These are phyloP conservation scores for Lasioglossum calceatum DNA, from an alignment of 2,888 invertebrate species.

Conservation along the genomic window DNA sequence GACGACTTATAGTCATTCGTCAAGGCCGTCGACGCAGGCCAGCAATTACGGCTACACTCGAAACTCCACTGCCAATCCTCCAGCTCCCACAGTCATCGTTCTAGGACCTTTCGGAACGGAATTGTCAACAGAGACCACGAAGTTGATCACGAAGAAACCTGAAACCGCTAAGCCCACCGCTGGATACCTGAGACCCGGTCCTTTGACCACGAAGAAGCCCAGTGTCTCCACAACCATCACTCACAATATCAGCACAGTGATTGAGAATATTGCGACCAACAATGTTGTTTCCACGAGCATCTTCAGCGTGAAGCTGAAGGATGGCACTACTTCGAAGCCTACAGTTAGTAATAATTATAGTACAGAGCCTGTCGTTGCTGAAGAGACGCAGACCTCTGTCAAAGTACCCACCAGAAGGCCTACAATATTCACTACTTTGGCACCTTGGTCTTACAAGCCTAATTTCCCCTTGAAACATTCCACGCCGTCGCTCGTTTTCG, in stretches of 20 bases:
- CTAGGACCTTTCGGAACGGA: conserved; percentile 84
- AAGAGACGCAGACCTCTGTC: conserved; percentile 14
- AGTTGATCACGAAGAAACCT: conserved; percentile 73
- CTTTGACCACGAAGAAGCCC: conserved; percentile 76
- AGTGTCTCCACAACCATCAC: conserved; percentile 80
- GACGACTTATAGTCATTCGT: conserved; percentile 57
- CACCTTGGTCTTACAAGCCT: conserved; percentile 79
- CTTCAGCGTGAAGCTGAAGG: conserved; percentile 81
- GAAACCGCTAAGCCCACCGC: conserved; percentile 47
- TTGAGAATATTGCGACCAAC: conserved; percentile 74
- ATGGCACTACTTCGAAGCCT: conserved; percentile 73
- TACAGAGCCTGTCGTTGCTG: conserved; percentile 51
- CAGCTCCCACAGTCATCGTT: conserved; percentile 87
- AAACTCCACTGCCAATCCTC: conserved; percentile 83
- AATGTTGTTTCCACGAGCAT: conserved; percentile 82
- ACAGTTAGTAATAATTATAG: conserved; percentile 35
- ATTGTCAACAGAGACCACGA: conserved; percentile 79
- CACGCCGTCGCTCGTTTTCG: conserved; percentile 58
- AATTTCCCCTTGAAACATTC: conserved; percentile 78
- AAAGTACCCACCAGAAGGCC: conserved; percentile 70
- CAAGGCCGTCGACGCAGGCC: conserved; percentile 72
- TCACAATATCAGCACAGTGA: conserved; percentile 82
- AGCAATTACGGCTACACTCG: conserved; percentile 67
- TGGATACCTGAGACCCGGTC: conserved; percentile 53
- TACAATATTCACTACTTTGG: conserved; percentile 78